A percentile compares a stretch with the other conserved stretches of the same genome.
These are phyloP conservation scores for Agrilus cyanescens DNA, from an alignment of 2,888 invertebrate genomes.

Conservation along the genomic window DNA sequence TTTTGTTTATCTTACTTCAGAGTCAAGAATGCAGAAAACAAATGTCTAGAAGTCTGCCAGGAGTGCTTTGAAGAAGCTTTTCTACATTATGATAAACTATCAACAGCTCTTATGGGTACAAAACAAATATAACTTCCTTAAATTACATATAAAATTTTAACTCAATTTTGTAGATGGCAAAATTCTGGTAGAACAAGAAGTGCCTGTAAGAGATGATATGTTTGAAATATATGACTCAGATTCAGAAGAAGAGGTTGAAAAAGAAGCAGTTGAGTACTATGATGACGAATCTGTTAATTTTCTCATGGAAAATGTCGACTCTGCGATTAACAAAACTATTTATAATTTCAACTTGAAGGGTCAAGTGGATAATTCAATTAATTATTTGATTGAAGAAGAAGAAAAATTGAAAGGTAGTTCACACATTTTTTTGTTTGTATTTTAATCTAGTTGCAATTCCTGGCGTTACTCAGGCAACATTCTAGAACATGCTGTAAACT, in stretches of 20 bases:
- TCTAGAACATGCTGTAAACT: no score
- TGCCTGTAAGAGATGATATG: constrained; percentile 32
- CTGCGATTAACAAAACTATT: constrained; percentile 37
- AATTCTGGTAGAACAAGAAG: constrained; percentile 24
- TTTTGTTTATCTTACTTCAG: constrained; percentile 35
- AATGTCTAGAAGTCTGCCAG: constrained; percentile 32
- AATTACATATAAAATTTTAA: constrained; percentile 12
- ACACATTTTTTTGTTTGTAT: background rate
- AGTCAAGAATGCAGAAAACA: constrained; percentile 28
- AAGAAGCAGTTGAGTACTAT: constrained; percentile 19
- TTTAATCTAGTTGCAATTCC: background rate
- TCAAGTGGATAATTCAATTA: constrained; percentile 33
- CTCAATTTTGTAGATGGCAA: constrained; percentile 11
- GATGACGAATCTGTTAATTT: constrained; percentile 27
- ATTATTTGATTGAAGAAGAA: constrained; percentile 30
- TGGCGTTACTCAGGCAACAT: background rate
- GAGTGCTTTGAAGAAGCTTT: constrained; percentile 31
- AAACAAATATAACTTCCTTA: constrained; percentile 14
- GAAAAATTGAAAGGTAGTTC: constrained; percentile 32
- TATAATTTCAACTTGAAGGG: constrained; percentile 36
- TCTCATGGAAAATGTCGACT: constrained; percentile 36
- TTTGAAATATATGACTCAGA: constrained; percentile 34
- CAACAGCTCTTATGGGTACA: constrained; percentile 16
- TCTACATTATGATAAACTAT: constrained; percentile 28
- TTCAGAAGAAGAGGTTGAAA: constrained; percentile 26